Evolutionary conservation across 1,140 invertebrate genomes (phyloP), one percentile per base, ranked within the genome.

Genomic region (Colletes latitarsis): DNA sequence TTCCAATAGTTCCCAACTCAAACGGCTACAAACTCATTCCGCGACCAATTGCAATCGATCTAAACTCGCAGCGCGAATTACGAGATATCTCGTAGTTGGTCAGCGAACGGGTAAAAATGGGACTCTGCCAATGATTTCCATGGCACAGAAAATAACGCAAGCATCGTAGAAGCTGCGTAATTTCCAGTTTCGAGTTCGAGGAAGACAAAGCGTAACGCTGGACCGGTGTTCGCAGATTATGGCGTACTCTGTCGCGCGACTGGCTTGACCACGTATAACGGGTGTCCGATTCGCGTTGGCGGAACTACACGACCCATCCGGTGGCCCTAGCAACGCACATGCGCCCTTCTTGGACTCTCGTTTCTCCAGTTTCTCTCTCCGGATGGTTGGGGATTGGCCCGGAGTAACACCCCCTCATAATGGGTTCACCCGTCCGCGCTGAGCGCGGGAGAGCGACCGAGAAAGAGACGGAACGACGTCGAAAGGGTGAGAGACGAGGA

Each of bases 341-440:
- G 93, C 93, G 93, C 93, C 91, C 91, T 92, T 91, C 86, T 90
- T 78, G 82, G 83, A 85, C 88, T 87, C 82, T 87, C 86, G 82
- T 86, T 74, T 85, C 84, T 88, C 75, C 83, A 60, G 72, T 89
- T 87, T 87, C 86, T 88, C 82, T 87, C 86, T 88, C 85, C 89
- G 90, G 91, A 90, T 92, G 90, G 91, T 93, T 92, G 90, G 91
- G 92, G 92, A 93, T 93, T 93, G 92, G 92, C 93, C 90, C 90
- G 92, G 91, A 93, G 93, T 93, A 93, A 93, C 92, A 93, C 92
- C 92, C 93, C 92, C 92, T 93, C 89, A 93, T 93, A 93, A 93
- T 93, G 91, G 93, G 92, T 93, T 93, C 93, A 92, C 91, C 93
- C 93, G 91, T 93, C 92, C 92, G 91, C 90, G 89, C 89, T 75